These are phyloP conservation scores for Gavia stellata DNA, from an alignment of 2,113 vertebrate genomes.

Conservation along the genomic window DNA sequence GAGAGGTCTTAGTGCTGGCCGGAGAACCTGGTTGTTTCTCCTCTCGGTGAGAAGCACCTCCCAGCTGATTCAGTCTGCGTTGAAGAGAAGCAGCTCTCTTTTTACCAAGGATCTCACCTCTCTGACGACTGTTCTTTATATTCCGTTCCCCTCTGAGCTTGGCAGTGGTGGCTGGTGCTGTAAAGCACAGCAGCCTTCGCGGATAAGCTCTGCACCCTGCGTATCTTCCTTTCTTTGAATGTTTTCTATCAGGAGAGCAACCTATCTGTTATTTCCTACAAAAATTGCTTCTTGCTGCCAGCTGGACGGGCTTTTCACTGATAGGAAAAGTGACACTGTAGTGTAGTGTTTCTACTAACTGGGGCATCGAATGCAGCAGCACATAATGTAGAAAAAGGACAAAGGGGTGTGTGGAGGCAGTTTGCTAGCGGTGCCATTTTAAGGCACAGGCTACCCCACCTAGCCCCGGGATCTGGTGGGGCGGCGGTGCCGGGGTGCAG, in stretches of 20 bases:
- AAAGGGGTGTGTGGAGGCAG: not conserved
- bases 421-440: not conserved
- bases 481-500: rapidly evolving
- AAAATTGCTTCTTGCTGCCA: not conserved
- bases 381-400: not conserved
- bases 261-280: not conserved
- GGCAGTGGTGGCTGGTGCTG: not conserved
- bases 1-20: not conserved
- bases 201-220: not conserved
- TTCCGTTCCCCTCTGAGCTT: not conserved
- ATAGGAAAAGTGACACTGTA: not conserved
- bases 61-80: not conserved
- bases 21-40: not conserved
- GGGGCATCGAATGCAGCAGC: not conserved
- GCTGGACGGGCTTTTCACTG: not conserved
- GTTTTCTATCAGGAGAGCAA: not conserved
- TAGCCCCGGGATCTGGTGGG: not conserved
- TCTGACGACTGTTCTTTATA: not conserved
- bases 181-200: not conserved
- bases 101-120: not conserved
- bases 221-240: not conserved
- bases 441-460: not conserved
- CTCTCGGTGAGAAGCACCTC: not conserved
- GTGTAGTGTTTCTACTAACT: not conserved
- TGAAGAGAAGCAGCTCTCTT: not conserved